Conservation (phyloP, 1,140 invertebrate species). For the Subanguina moxae region DNA sequence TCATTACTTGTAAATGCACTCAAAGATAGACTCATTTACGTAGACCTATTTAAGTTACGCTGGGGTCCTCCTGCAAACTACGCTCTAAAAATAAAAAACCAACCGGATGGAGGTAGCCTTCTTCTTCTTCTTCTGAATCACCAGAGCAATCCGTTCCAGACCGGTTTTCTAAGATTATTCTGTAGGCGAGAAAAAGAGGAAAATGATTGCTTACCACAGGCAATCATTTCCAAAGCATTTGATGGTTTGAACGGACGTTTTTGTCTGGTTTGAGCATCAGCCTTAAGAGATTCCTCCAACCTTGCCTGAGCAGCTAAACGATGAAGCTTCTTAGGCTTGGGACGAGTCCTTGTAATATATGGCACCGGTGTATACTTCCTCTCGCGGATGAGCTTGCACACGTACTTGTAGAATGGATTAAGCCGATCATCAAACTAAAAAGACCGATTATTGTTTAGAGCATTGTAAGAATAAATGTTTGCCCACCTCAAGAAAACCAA, state of each 20-base stretch:
- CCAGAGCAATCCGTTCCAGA: conserved; percentile 35
- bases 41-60: background rate
- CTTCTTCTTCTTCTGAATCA: conserved; percentile 24
- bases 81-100: background rate
- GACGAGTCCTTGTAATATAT: conserved; percentile 14
- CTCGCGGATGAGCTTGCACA: conserved; percentile 75
- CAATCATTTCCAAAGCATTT: conserved; percentile 11
- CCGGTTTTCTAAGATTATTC: conserved; percentile 16
- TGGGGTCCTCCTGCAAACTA: background rate
- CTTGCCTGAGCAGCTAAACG: background rate
- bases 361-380: conserved; percentile 68
- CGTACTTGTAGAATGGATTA: conserved; percentile 82
- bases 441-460: no score
- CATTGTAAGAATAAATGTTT: background rate
- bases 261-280: background rate
- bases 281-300: conserved; percentile 9
- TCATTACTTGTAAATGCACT: background rate
- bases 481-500: conserved; percentile 75
- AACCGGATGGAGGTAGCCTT: conserved; percentile 43
- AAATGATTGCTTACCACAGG: conserved; percentile 1
- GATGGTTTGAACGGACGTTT: conserved; percentile 18
- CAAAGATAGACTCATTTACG: no score
- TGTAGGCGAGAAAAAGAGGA: background rate
- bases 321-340: conserved; percentile 15
- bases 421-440: conserved; percentile 70